phyloP scores from a whole-genome alignment of 2,888 invertebrate genomes.

The Cephus runcator region DNA sequence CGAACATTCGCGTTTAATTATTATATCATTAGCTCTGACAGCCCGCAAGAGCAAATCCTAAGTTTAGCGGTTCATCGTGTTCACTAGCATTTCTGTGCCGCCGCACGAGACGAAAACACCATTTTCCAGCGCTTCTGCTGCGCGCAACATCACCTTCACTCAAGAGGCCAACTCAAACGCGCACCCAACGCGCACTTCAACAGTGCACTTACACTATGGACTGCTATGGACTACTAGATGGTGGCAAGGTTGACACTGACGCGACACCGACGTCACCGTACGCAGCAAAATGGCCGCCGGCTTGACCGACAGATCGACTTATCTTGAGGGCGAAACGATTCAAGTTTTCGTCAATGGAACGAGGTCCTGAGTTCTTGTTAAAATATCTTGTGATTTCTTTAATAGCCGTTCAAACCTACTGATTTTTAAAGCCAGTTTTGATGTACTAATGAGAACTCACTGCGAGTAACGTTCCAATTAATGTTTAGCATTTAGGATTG shows the following conservation, averaged over 20 bases:
- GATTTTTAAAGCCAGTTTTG: neutral
- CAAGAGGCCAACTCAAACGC: neutral
- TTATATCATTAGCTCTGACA: neutral
- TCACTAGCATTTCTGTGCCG: conserved; percentile 14
- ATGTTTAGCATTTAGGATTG: neutral
- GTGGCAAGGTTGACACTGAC: neutral
- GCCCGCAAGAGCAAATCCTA: neutral
- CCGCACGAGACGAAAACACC: conserved; percentile 20
- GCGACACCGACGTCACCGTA: neutral
- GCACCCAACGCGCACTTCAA: too few relatives aligned
- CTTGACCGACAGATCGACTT: neutral
- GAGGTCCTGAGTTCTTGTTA: neutral
- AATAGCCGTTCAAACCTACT: neutral
- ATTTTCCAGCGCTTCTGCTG: conserved; percentile 21
- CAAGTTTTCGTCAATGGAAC: neutral
- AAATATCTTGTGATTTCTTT: neutral
- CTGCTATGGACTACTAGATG: neutral
- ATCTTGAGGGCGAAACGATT: neutral
- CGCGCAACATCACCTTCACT: conserved; percentile 20
- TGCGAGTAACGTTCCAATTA: neutral
- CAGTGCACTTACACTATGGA: neutral
- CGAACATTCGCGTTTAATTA: neutral
- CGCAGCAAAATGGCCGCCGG: neutral
- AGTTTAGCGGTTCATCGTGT: conserved; percentile 1
- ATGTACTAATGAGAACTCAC: neutral